A percentile compares a stretch with the other conserved stretches of the same genome.
phyloP scores from a whole-genome alignment of 2,113 vertebrate genomes.

The Pedetes capensis region DNA sequence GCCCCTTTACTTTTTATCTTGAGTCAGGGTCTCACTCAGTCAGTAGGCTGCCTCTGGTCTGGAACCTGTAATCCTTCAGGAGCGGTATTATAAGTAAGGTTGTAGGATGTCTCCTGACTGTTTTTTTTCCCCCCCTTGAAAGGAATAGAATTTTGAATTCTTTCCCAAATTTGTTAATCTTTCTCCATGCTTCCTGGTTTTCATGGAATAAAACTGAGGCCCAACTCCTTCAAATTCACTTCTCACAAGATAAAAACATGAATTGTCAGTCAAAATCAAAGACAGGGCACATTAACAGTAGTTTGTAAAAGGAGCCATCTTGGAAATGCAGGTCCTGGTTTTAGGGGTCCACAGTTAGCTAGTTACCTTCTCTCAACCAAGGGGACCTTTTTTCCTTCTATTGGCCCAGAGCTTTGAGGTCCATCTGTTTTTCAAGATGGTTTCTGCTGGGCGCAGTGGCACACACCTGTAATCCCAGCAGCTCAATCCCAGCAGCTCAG shows the following conservation, averaged over 20 bases:
- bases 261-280: neutral
- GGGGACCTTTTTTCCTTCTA: neutral
- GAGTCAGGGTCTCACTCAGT: too few relatives aligned
- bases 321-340: neutral
- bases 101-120: too few relatives aligned
- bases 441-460: too few relatives aligned
- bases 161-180: neutral
- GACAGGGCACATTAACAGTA: neutral
- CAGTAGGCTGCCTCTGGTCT: too few relatives aligned
- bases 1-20: too few relatives aligned
- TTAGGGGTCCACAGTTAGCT: neutral
- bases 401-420: neutral
- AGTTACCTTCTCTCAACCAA: neutral
- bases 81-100: too few relatives aligned
- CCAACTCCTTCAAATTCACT: neutral
- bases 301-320: too few relatives aligned
- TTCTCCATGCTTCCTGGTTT: neutral
- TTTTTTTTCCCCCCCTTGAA: too few relatives aligned
- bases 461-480: too few relatives aligned
- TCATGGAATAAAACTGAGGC: neutral
- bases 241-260: neutral
- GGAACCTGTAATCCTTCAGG: too few relatives aligned
- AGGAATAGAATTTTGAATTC: neutral
- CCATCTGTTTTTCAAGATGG: too few relatives aligned
- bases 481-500: too few relatives aligned